Evolutionary conservation across 1,140 invertebrate species (phyloP).

Genomic region (Hypsibius dujardini): DNA sequence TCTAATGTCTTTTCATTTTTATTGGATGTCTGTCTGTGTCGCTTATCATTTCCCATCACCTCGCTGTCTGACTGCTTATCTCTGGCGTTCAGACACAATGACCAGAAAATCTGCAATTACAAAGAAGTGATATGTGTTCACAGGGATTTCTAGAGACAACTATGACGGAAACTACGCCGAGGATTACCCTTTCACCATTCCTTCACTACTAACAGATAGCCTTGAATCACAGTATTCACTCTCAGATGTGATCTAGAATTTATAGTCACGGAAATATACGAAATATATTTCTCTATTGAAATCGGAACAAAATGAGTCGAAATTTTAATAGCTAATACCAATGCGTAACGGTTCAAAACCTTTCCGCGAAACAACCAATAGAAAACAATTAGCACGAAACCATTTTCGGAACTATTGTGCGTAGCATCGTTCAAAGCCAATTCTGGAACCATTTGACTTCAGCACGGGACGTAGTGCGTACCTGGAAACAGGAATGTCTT

Average conservation of each 20-base stretch:
- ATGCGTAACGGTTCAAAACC: background rate
- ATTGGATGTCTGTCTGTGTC: too few relatives aligned
- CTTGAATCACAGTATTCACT: background rate
- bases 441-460: background rate
- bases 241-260: background rate
- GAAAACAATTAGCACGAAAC: background rate
- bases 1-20: background rate
- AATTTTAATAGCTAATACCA: too few relatives aligned
- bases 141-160: slow-evolving; percentile 13
- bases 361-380: background rate
- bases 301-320: too few relatives aligned
- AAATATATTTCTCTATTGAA: too few relatives aligned
- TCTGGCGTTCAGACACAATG: background rate
- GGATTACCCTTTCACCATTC: slow-evolving; percentile 1
- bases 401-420: too few relatives aligned
- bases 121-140: background rate
- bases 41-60: too few relatives aligned
- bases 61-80: too few relatives aligned
- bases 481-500: background rate
- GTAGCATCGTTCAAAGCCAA: too few relatives aligned
- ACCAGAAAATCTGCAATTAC: background rate
- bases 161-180: background rate
- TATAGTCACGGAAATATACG: background rate
- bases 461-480: background rate
- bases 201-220: background rate